Conservation (phyloP, 2,888 invertebrate genomes). For the Cheilosia grossa region DNA sequence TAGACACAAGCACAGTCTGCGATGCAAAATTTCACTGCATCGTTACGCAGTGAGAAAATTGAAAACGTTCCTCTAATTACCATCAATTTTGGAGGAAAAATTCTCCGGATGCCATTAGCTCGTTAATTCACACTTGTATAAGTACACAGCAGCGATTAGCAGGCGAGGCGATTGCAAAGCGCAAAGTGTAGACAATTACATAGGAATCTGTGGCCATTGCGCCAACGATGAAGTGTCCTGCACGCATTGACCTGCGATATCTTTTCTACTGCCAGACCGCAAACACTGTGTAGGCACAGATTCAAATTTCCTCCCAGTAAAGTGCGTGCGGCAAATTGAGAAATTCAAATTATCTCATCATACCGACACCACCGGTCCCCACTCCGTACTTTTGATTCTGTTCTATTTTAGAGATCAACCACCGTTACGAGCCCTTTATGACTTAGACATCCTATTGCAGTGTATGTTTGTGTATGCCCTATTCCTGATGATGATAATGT, state of each 20-base stretch:
- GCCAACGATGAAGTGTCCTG: conserved; percentile 23
- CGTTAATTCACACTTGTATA: conserved; percentile 26
- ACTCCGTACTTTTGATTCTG: conserved; percentile 24
- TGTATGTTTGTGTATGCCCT: conserved; percentile 29
- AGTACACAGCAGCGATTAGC: conserved; percentile 36
- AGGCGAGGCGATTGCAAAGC: conserved; percentile 23
- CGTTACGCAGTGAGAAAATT: conserved; percentile 66
- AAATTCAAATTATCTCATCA: conserved; percentile 64
- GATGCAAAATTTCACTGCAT: conserved; percentile 61
- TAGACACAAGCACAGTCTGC: conserved; percentile 20
- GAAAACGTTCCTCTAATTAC: conserved; percentile 47
- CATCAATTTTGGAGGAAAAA: conserved; percentile 50
- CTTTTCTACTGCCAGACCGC: conserved; percentile 18
- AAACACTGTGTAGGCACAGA: conserved; percentile 19
- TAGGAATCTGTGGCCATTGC: conserved; percentile 14
- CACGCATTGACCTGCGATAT: conserved; percentile 27
- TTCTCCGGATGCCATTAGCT: conserved; percentile 44
- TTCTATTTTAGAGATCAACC: conserved; percentile 71
- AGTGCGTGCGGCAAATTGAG: conserved; percentile 64
- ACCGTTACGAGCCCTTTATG: conserved; percentile 69
- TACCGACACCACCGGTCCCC: conserved; percentile 4
- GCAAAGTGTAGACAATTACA: conserved; percentile 50
- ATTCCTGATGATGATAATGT: conserved; percentile 52
- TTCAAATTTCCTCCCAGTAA: conserved; percentile 38
- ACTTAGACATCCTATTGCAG: conserved; percentile 65